phyloP scores from a whole-genome alignment of 1,140 invertebrate species.

The Tenebrio molitor region DNA sequence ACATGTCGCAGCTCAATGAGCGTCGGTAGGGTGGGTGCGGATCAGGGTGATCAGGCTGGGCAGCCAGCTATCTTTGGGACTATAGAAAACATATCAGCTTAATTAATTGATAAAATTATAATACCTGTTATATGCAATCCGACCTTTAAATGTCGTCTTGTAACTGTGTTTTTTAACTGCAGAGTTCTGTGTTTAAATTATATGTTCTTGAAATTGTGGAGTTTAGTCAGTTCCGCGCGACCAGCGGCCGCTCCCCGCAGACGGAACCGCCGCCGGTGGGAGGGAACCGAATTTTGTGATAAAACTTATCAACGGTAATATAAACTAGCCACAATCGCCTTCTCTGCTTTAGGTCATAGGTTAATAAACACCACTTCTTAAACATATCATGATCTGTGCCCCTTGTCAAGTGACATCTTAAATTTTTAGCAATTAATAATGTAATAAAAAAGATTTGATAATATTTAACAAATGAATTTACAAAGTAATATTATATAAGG shows the following conservation, averaged over 20 bases:
- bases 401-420: constrained; percentile 69
- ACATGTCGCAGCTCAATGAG: constrained; percentile 63
- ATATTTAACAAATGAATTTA: constrained; percentile 66
- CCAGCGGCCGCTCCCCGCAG: not conserved
- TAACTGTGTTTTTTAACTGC: constrained; percentile 61
- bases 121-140: constrained; percentile 68
- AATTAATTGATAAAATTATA: constrained; percentile 64
- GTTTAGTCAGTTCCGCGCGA: constrained; percentile 43
- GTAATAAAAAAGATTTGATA: constrained; percentile 66
- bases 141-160: constrained; percentile 66
- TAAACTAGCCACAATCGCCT: constrained; percentile 68
- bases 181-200: constrained; percentile 58
- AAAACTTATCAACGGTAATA: constrained; percentile 65
- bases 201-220: constrained; percentile 60
- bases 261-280: not conserved
- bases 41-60: constrained; percentile 61
- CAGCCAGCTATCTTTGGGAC: constrained; percentile 61
- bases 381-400: constrained; percentile 70
- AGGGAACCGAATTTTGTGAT: constrained; percentile 62
- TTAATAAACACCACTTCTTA: constrained; percentile 68
- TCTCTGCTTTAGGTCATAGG: constrained; percentile 68
- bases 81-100: constrained; percentile 68
- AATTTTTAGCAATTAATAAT: constrained; percentile 67
- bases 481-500: constrained; percentile 57
- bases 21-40: constrained; percentile 64